Evolutionary conservation across 2,797 vertebrate species (phyloP), one percentile per base, ranked within the genome.

Genomic region (Valencia hispanica): DNA sequence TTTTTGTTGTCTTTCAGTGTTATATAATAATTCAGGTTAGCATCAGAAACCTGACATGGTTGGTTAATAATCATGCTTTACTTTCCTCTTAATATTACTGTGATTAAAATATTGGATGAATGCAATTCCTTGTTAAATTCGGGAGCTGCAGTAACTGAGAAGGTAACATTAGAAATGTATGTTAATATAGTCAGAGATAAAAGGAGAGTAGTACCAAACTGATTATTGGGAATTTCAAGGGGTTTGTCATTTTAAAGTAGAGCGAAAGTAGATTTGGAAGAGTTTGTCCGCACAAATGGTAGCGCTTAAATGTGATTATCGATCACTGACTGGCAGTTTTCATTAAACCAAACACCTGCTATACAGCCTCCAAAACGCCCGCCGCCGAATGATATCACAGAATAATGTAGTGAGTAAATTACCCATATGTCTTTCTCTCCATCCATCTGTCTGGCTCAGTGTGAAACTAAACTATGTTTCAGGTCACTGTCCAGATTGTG

Each of bases 401-500:
- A 79, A 86, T 68, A 81, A 80, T 69, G 68, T 80, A 2, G 36
- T 51, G 45, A 78, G 85, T 87, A 87, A 93, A 93, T 85, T 82
- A 77, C 70, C 91, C 92, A 90, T 92, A 90, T 90, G 91, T 88
- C 66, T 71, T 80, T 90, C 90, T 73, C 72, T 78, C 68, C 63
- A 80, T 88, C 91, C 89, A 90, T 93, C 87, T 92, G 90, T 88
- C 70, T 68, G 79, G 41, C 89, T 78, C 88, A 61, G 90, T 88
- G 85, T 90, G 91, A 91, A 91, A 84, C 86, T 90, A 92, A 93
- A 93, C 86, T 90, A 89, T 86, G 82, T 91, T 89, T 90, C 87
- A 89, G 90, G 91, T 94, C 90, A 90, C 25, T 0, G 69, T 87
- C 77, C 85, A 86, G 66, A 84, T 87, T 90, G 77, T 91, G 87